phyloP scores from a whole-genome alignment of 2,888 invertebrate genomes.

The Lepidonotus clava region DNA sequence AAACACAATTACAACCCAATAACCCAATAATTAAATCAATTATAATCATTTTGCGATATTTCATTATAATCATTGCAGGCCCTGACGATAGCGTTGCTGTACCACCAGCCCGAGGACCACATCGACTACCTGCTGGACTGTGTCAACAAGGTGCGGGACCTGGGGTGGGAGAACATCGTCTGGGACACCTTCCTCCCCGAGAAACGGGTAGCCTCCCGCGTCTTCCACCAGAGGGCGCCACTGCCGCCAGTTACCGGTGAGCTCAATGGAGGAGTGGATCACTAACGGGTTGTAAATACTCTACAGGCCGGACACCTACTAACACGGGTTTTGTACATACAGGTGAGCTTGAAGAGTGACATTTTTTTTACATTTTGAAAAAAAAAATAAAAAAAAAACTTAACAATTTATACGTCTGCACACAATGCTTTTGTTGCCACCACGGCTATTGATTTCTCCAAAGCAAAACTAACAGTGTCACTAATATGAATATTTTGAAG shows the following conservation, averaged over 20 bases:
- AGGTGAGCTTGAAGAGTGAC: too few relatives aligned
- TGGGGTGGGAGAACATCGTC: constrained; percentile 39
- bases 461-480: too few relatives aligned
- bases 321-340: neutral
- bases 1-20: too few relatives aligned
- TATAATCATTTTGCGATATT: too few relatives aligned
- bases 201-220: constrained; percentile 1
- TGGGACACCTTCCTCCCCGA: constrained; percentile 56
- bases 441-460: too few relatives aligned
- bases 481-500: too few relatives aligned
- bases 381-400: too few relatives aligned
- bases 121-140: constrained; percentile 44
- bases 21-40: too few relatives aligned
- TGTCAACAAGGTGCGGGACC: constrained; percentile 3
- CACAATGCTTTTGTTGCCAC: too few relatives aligned
- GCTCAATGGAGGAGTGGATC: neutral
- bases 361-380: too few relatives aligned
- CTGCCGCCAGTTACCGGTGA: neutral
- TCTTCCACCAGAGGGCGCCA: constrained; percentile 18
- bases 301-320: neutral
- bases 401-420: too few relatives aligned
- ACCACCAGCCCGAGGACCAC: constrained; percentile 53
- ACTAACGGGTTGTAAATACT: neutral
- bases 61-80: too few relatives aligned
- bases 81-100: constrained; percentile 48